phyloP scores from a whole-genome alignment of 2,797 vertebrate genomes.

The Brotula barbata region DNA sequence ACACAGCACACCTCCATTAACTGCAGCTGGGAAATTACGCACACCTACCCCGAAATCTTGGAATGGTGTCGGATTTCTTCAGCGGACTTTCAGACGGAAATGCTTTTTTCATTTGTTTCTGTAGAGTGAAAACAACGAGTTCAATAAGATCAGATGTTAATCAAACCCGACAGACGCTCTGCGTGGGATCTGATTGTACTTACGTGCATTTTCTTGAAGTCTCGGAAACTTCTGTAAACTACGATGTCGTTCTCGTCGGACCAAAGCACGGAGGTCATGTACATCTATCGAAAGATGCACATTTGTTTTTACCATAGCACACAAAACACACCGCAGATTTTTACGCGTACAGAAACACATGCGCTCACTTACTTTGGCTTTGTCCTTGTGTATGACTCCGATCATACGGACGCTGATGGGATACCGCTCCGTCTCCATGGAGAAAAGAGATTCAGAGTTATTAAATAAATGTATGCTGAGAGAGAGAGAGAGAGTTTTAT shows the following conservation, averaged over 20 bases:
- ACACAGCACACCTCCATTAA: background rate
- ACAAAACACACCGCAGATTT: background rate
- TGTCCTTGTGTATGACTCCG: conserved; percentile 77
- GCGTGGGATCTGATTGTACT: no score
- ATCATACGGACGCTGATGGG: conserved; percentile 66
- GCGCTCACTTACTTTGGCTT: conserved; percentile 72
- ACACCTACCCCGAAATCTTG: conserved; percentile 71
- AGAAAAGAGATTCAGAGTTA: background rate
- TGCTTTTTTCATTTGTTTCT: conserved; percentile 77
- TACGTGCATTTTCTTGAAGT: conserved; percentile 78
- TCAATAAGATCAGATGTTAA: no score
- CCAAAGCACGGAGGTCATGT: conserved; percentile 78
- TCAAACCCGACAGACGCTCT: no score
- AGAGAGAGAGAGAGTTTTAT: no score
- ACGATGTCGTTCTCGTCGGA: conserved; percentile 77
- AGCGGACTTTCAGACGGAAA: conserved; percentile 60
- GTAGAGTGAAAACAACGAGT: background rate
- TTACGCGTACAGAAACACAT: background rate
- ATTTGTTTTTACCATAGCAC: background rate
- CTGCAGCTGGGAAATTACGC: background rate
- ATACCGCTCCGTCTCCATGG: conserved; percentile 68
- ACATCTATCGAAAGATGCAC: conserved; percentile 66
- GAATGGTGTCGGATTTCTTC: conserved; percentile 68
- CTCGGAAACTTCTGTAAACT: conserved; percentile 74
- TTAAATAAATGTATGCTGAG: no score